Evolutionary conservation across 2,113 vertebrate genomes (phyloP).

Genomic region (Pipra filicauda): DNA sequence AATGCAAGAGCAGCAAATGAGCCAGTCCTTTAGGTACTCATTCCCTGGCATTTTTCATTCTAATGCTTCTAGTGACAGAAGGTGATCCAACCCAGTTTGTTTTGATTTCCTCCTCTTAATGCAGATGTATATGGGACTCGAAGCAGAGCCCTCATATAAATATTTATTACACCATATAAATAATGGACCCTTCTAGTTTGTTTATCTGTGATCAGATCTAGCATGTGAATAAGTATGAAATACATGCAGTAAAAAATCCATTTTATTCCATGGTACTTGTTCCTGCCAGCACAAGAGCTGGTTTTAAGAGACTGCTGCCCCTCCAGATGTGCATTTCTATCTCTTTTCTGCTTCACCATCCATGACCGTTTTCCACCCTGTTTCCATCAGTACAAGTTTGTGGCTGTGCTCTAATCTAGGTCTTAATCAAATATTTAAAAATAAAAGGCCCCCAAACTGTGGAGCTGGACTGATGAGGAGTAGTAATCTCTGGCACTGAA

Average conservation of each 20-base stretch:
- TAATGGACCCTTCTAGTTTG: neutral
- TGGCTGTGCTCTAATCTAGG: neutral
- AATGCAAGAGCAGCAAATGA: neutral
- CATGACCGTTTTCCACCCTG: neutral
- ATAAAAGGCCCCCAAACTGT: neutral
- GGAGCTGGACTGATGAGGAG: neutral
- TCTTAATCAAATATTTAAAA: neutral
- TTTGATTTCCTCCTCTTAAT: constrained; percentile 22
- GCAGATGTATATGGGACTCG: neutral
- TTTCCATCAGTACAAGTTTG: neutral
- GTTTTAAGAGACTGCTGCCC: neutral
- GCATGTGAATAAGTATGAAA: neutral
- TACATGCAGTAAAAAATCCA: neutral
- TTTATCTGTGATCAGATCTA: neutral
- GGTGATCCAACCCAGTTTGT: neutral
- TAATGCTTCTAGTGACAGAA: neutral
- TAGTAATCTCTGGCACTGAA: neutral
- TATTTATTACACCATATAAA: constrained; percentile 24
- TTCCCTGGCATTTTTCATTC: constrained; percentile 7
- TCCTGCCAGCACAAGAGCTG: neutral
- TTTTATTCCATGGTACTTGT: neutral
- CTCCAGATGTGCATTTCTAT: neutral
- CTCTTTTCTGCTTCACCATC: neutral
- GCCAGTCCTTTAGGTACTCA: neutral
- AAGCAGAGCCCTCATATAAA: constrained; percentile 1